These are phyloP conservation scores for Chunga burmeisteri DNA, from an alignment of 2,113 vertebrate species.

Conservation along the genomic window DNA sequence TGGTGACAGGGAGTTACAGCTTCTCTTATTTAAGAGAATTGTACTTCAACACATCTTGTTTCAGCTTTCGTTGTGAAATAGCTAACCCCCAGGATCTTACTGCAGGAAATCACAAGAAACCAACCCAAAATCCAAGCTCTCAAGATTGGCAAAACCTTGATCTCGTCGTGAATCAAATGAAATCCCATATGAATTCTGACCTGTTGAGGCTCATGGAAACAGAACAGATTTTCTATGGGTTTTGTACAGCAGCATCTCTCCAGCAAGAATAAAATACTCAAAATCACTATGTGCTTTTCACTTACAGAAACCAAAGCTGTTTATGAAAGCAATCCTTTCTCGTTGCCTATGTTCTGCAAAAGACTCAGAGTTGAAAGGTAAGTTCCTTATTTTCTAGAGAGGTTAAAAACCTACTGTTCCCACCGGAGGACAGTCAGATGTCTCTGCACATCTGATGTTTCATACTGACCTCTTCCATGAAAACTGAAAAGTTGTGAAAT, in stretches of 20 bases:
- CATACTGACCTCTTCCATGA: background rate
- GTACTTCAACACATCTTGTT: background rate
- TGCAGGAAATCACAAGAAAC: background rate
- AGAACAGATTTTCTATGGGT: background rate
- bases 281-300: background rate
- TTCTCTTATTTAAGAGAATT: background rate
- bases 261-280: background rate
- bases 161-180: background rate
- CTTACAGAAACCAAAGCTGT: background rate
- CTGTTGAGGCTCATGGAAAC: background rate
- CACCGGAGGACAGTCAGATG: rapidly evolving
- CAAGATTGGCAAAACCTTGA: background rate
- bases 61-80: background rate
- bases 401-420: background rate
- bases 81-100: background rate
- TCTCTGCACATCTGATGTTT: background rate
- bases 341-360: background rate
- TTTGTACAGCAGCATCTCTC: background rate
- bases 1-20: background rate
- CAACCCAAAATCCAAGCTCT: background rate
- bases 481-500: background rate
- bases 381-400: background rate
- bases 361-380: background rate
- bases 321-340: background rate
- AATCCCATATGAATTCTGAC: background rate